A percentile compares a stretch with the other conserved stretches of the same genome.
Conservation (phyloP, 1,140 invertebrate genomes). For the Leptopilina boulardi region DNA sequence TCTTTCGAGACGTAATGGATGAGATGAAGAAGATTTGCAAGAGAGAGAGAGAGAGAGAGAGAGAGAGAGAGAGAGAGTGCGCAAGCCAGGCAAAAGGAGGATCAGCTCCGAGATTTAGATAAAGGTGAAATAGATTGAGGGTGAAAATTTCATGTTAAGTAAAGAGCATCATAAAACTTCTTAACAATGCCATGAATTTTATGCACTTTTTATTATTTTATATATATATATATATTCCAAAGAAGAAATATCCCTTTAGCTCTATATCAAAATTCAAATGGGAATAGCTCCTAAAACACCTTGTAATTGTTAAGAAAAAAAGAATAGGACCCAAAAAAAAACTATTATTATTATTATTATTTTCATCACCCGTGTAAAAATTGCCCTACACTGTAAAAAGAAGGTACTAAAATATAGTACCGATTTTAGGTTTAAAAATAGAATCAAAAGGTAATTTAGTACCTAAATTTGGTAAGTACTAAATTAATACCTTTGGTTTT, state of each 20-base stretch:
- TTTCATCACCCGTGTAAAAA: no score
- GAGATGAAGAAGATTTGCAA: conserved; percentile 32
- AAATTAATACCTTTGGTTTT: no score
- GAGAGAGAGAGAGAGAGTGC: background rate
- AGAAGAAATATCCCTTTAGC: no score
- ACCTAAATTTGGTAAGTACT: no score
- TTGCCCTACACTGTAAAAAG: no score
- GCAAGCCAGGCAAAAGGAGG: background rate
- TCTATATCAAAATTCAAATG: background rate
- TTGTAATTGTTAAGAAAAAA: background rate
- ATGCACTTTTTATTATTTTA: conserved; percentile 9
- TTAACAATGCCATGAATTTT: conserved; percentile 11
- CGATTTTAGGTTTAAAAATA: no score
- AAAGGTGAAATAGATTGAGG: conserved; percentile 13
- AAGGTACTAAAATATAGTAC: no score
- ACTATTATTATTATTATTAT: no score
- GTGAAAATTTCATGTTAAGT: conserved; percentile 17
- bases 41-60: conserved; percentile 39
- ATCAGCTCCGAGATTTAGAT: conserved; percentile 3
- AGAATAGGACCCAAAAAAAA: no score
- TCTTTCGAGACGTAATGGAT: conserved; percentile 22
- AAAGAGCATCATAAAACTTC: conserved; percentile 14
- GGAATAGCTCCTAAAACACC: background rate
- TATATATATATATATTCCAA: no score
- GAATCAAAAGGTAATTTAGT: no score